Conservation (phyloP, 2,113 vertebrate species). For the Laticauda colubrina region DNA sequence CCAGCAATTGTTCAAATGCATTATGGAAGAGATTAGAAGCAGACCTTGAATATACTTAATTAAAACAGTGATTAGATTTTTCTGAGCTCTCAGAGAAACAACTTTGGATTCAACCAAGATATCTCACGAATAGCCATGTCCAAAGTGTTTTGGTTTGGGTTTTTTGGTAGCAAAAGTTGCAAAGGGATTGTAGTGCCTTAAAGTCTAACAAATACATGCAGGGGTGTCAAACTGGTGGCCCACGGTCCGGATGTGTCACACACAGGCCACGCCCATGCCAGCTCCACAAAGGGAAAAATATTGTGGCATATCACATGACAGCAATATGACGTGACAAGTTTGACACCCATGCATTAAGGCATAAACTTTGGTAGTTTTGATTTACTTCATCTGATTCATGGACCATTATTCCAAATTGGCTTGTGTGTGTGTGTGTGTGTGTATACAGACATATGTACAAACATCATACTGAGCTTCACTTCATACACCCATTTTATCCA, state of each 20-base stretch:
- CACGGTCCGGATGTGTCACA: accelerated
- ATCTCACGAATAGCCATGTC: not conserved
- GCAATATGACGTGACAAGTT: not conserved
- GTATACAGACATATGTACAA: not conserved
- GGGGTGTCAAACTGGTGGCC: too few species aligned
- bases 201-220: not conserved
- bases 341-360: not conserved
- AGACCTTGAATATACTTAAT: not conserved
- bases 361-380: not conserved
- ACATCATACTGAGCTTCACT: not conserved
- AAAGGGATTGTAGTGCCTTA: not conserved
- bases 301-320: too few species aligned
- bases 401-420: not conserved
- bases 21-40: slow-evolving; percentile 7
- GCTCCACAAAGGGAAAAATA: too few species aligned
- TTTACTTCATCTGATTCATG: not conserved
- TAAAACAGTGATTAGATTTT: slow-evolving; percentile 11
- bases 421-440: not conserved
- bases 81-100: not conserved
- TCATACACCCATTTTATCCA: not conserved
- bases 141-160: not conserved
- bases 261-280: too few species aligned
- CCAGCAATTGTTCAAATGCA: slow-evolving; percentile 18
- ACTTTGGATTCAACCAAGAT: slow-evolving; percentile 15
- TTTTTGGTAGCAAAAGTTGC: not conserved